A percentile compares a stretch with the other conserved stretches of the same genome.
Evolutionary conservation across 2,888 invertebrate species (phyloP).

Genomic region (Tiliacea citrago): DNA sequence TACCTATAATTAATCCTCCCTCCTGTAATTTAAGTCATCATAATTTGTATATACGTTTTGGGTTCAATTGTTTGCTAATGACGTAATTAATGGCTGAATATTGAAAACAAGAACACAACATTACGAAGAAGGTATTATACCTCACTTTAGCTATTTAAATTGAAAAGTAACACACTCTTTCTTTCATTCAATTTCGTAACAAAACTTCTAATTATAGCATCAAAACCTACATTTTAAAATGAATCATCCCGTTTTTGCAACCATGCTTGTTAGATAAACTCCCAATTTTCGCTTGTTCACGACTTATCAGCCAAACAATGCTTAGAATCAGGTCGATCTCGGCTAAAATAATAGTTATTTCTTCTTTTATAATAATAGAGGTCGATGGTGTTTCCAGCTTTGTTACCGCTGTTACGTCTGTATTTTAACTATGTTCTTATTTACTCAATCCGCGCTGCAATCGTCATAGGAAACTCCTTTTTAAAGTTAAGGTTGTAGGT

Average conservation of each 20-base stretch:
- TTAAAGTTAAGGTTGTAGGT: no score
- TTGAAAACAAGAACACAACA: no score
- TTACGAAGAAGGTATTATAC: no score
- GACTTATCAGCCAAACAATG: constrained; percentile 45
- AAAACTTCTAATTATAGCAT: background rate
- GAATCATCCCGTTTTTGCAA: constrained; percentile 35
- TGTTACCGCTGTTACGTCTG: background rate
- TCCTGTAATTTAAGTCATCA: no score
- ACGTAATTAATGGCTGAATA: no score
- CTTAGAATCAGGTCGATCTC: constrained; percentile 36
- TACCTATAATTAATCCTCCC: no score
- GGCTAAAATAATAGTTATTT: constrained; percentile 28
- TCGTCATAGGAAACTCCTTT: no score
- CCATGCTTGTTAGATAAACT: constrained; percentile 5
- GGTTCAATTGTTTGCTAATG: no score
- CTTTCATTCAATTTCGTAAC: constrained; percentile 10
- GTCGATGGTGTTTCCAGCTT: constrained; percentile 42
- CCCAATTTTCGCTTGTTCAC: constrained; percentile 22
- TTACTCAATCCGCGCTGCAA: no score
- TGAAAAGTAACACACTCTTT: background rate
- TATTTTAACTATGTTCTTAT: background rate
- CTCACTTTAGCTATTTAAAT: no score
- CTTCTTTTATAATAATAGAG: constrained; percentile 18
- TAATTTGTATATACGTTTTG: no score
- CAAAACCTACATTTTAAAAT: constrained; percentile 9